Conservation (phyloP, 1,140 invertebrate species). For the Neuroterus valhalla region DNA sequence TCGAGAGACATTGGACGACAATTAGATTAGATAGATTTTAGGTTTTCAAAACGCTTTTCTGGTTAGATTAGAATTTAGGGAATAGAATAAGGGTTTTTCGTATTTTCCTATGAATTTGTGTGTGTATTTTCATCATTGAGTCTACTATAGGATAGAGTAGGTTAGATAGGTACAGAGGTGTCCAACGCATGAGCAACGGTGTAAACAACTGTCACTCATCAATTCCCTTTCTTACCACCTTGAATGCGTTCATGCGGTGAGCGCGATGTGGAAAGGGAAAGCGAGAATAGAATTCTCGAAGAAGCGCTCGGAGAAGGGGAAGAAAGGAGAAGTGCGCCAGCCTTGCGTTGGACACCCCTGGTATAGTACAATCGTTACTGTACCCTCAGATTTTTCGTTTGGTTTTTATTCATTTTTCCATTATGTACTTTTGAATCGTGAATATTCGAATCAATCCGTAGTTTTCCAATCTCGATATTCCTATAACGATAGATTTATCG, state of each 20-base stretch:
- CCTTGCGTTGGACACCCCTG: too few relatives aligned
- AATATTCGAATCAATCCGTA: conserved; percentile 58
- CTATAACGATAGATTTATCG: background rate
- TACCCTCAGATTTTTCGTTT: conserved; percentile 43
- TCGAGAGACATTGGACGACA: conserved; percentile 15
- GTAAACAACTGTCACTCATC: too few relatives aligned
- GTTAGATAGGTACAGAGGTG: conserved; percentile 30
- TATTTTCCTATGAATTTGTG: conserved; percentile 38
- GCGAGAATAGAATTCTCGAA: too few relatives aligned
- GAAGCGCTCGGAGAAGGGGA: too few relatives aligned
- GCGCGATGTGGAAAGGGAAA: too few relatives aligned
- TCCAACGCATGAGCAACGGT: too few relatives aligned
- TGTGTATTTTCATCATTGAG: conserved; percentile 38
- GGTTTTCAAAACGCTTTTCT: background rate
- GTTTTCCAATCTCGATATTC: conserved; percentile 57
- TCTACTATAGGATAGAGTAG: conserved; percentile 36
- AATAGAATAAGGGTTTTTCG: conserved; percentile 34
- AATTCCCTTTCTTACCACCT: too few relatives aligned
- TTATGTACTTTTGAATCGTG: conserved; percentile 49
- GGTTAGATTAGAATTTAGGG: conserved; percentile 33
- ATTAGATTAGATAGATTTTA: conserved; percentile 4
- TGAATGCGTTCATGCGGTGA: too few relatives aligned
- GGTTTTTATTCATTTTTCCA: conserved; percentile 42
- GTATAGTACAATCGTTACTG: conserved; percentile 37
- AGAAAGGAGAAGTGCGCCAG: too few relatives aligned